Evolutionary conservation across 2,797 vertebrate species (phyloP).

Genomic region (Tolypeutes matacus): DNA sequence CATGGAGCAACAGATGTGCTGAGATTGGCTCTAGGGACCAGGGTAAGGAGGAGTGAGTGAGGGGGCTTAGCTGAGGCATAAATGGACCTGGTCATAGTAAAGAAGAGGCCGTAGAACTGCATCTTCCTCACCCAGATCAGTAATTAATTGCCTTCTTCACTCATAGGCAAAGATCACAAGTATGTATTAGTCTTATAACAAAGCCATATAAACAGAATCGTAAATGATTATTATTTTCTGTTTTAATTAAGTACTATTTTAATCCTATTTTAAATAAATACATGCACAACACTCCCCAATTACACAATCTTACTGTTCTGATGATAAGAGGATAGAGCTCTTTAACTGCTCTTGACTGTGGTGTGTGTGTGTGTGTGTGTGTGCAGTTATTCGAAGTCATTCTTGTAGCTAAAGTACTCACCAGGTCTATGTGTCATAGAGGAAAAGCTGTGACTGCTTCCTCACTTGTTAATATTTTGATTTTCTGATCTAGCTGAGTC

Average conservation of each 20-base stretch:
- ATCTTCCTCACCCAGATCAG: neutral
- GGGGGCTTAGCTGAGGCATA: neutral
- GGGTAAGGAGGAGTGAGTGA: neutral
- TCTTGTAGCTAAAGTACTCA: neutral
- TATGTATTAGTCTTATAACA: neutral
- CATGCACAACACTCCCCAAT: neutral
- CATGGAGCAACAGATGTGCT: conserved; percentile 1
- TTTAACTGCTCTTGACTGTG: neutral
- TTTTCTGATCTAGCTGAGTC: conserved; percentile 43
- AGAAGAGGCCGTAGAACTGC: neutral
- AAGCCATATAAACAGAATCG: neutral
- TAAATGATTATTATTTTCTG: neutral
- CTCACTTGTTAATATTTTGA: neutral
- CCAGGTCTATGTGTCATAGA: neutral
- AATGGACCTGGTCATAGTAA: neutral
- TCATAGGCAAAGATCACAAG: neutral
- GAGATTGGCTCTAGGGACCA: neutral
- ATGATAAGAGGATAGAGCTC: rapidly evolving
- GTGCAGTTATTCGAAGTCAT: neutral
- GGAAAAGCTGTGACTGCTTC: neutral
- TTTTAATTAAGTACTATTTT: neutral
- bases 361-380: rapidly evolving
- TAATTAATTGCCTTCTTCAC: neutral
- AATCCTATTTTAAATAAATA: neutral
- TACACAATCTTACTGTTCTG: neutral